phyloP scores from a whole-genome alignment of 1,140 invertebrate genomes.

The Ruditapes philippinarum region DNA sequence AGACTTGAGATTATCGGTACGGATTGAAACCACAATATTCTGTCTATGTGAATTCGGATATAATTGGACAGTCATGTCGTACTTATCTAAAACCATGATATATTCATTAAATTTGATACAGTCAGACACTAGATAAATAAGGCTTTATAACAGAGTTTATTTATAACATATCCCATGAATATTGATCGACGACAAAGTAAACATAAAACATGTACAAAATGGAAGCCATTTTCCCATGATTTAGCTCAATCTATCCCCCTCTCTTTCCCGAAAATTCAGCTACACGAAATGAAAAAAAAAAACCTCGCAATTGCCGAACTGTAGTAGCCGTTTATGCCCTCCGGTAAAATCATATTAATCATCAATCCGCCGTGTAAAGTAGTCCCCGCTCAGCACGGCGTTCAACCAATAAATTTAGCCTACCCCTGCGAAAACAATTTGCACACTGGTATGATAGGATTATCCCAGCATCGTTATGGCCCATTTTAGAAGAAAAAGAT shows the following conservation, averaged over 20 bases:
- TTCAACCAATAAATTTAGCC: conserved; percentile 38
- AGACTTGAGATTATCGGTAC: background rate
- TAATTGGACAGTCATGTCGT: conserved; percentile 37
- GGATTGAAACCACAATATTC: conserved; percentile 21
- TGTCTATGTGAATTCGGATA: conserved; percentile 19
- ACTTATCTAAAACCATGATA: conserved; percentile 33
- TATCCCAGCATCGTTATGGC: conserved; percentile 20
- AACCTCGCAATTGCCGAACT: conserved; percentile 18
- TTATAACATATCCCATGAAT: conserved; percentile 18
- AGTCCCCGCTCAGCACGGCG: conserved; percentile 9
- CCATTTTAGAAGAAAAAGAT: conserved; percentile 19
- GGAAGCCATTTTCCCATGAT: too few species aligned
- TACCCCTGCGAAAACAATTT: conserved; percentile 29
- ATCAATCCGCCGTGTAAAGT: conserved; percentile 21
- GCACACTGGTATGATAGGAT: background rate
- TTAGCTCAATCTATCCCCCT: too few species aligned
- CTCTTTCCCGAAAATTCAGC: too few species aligned
- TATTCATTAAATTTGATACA: conserved; percentile 42
- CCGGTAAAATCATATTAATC: conserved; percentile 15
- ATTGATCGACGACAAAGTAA: background rate
- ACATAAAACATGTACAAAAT: background rate
- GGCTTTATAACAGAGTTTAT: background rate
- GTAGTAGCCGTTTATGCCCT: conserved; percentile 17
- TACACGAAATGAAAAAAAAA: background rate
- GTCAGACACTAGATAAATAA: conserved; percentile 8